Base-by-base conservation (phyloP, 2,113 vertebrate genomes). In the Gila orcuttii region DNA sequence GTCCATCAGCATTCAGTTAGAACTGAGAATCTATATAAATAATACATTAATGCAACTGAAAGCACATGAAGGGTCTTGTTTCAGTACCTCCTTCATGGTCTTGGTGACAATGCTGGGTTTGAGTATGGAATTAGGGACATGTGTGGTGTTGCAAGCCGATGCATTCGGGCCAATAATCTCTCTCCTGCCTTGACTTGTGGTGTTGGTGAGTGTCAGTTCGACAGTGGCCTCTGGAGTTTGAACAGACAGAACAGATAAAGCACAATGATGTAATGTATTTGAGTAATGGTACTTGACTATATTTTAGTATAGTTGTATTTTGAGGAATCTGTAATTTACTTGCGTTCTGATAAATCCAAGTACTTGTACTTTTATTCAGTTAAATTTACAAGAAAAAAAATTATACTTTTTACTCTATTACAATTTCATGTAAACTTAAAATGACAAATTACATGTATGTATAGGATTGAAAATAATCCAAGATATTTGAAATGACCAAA, bases 1-100 rank as follows among this genome's bases (percentile, higher is more conserved):
- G 50, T 69, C 13, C 13, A 83, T 45, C 13, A 64, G 66, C 23
- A 78, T 83, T 19, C 23, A 57, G 60, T 77, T 11, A 21, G 19
- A 73, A 39, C 50, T 36, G 12, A 17, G 42, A 85, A 47, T 17
- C 2, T 82, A 23, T 19, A 52, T 39, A n/a, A 73, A 73, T 50
- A 47, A 36, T 55, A 50, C 9, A 78, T 60, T 13, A 73, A 39
- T 69, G 28, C 28, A 83, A 39, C 6, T 73, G 13, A 45, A 81
- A 52, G 62, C 52, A 76, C 2, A 39, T 36, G 7, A 73, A n/a
- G 4, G 17, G 28, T 74, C 47, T 60, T 36, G 25, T 55, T 17
- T 73, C 11, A 57, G 15, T 91, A 99, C 98, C 97, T 98, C 97
- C 89, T 98, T 96, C 83, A 94, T 93, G 86, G 93, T 95, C 87